Evolutionary conservation across 1,140 invertebrate species (phyloP), one percentile per base, ranked within the genome.

Genomic region (Conus ventricosus): DNA sequence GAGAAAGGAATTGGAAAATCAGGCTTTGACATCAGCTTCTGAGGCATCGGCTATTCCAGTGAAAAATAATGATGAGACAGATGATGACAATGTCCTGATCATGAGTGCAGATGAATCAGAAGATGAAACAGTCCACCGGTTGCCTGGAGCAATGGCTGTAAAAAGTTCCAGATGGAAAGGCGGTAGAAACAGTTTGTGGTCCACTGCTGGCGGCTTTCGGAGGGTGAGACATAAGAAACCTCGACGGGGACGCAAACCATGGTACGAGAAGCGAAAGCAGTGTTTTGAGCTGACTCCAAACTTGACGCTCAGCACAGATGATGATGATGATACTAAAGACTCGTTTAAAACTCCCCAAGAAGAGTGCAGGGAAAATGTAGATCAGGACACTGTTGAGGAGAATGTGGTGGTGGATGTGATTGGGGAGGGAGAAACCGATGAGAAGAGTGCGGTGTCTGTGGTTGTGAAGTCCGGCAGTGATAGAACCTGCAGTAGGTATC

Each of bases 341-440:
- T 23, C 71, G n/a, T 25, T 63, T 27, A n/a, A 60, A 85, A 78
- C 27, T 55, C 57, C n/a, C 6, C 57, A 13, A 8, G n/a, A 25
- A 7, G 39, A 27, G 80, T 39, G 80, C 67, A 71, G 67, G 39
- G 27, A 82, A 80, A 54, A 20, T 51, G 87, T 51, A 23, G 55
- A 53, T 13, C 25, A 88, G 60, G 82, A n/a, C 87, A n/a, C 78
- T 51, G 82, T 51, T 11, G 23, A 25, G 53, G 15, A 23, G 53
- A 76, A 84, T 23, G 54, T 60, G 51, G 82, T 87, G 71, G 80
- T 39, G 67, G 82, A 87, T 39, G 75, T 78, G n/a, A 87, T 20
- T 85, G 88, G 71, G 78, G 67, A 87, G 8, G 54, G 89, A 20
- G 54, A 54, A 10, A 60, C 57, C n/a, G 87, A 67, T 53, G 71